A percentile compares a stretch with the other conserved stretches of the same genome.
These are phyloP conservation scores for Cynopterus brachyotis DNA, from an alignment of 2,113 vertebrate species.

Conservation along the genomic window DNA sequence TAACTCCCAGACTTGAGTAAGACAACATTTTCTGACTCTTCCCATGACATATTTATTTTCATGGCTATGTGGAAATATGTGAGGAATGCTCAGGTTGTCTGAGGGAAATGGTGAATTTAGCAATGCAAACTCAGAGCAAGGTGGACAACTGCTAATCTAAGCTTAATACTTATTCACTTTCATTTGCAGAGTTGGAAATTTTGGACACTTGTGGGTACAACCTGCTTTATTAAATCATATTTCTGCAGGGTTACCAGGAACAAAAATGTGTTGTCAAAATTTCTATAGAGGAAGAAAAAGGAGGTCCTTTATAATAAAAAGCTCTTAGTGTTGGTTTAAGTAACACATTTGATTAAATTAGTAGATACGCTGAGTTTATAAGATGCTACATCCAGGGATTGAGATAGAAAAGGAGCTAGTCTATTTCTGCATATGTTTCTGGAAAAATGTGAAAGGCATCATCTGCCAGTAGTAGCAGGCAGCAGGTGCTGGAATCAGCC, in stretches of 20 bases:
- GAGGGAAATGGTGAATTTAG: not conserved
- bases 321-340: not conserved
- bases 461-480: not conserved
- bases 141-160: not conserved
- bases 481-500: not conserved
- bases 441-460: not conserved
- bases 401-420: not conserved
- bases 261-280: not conserved
- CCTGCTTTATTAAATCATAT: not conserved
- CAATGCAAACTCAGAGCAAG: not conserved
- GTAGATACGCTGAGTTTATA: not conserved
- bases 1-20: not conserved
- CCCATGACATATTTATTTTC: not conserved
- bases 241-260: not conserved
- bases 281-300: not conserved
- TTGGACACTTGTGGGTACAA: not conserved
- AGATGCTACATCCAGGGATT: not conserved
- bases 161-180: not conserved
- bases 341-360: not conserved
- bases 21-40: not conserved
- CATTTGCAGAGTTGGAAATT: not conserved
- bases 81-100: not conserved
- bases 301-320: not conserved
- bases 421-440: not conserved
- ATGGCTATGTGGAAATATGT: not conserved